Evolutionary conservation across 2,113 vertebrate species (phyloP).

Genomic region (Ahaetulla prasina): DNA sequence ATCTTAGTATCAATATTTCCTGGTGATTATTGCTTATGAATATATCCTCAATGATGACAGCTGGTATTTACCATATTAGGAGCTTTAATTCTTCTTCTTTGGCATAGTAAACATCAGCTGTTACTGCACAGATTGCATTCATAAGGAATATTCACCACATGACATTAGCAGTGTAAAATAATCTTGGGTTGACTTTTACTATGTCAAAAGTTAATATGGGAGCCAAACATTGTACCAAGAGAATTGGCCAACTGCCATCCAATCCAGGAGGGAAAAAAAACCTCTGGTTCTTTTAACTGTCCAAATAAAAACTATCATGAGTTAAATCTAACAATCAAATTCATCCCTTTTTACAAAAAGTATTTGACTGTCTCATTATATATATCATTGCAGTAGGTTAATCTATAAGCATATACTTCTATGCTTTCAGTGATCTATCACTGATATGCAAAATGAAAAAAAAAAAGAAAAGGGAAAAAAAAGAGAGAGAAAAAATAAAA

Average conservation of each 20-base stretch:
- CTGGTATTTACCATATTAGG: slow-evolving; percentile 7
- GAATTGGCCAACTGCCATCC: neutral
- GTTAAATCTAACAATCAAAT: neutral
- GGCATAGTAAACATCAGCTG: slow-evolving; percentile 11
- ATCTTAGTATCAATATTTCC: slow-evolving; percentile 8
- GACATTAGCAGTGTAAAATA: neutral
- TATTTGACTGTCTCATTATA: neutral
- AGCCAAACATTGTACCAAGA: neutral
- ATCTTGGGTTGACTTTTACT: neutral
- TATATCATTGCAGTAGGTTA: neutral
- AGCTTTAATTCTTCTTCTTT: neutral
- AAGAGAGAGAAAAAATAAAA: neutral
- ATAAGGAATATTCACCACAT: neutral
- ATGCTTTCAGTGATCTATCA: neutral
- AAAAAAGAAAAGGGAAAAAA: neutral
- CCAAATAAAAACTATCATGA: neutral
- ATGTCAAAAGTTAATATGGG: neutral
- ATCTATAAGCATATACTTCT: neutral
- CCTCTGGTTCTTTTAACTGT: neutral
- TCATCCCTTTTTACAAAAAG: neutral
- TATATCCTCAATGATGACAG: neutral
- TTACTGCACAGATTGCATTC: slow-evolving; percentile 2
- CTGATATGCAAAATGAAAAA: neutral
- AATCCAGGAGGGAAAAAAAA: neutral
- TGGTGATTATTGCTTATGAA: slow-evolving; percentile 9